These are phyloP conservation scores for Triplophysa rosa DNA, from an alignment of 2,113 vertebrate species.

Conservation along the genomic window DNA sequence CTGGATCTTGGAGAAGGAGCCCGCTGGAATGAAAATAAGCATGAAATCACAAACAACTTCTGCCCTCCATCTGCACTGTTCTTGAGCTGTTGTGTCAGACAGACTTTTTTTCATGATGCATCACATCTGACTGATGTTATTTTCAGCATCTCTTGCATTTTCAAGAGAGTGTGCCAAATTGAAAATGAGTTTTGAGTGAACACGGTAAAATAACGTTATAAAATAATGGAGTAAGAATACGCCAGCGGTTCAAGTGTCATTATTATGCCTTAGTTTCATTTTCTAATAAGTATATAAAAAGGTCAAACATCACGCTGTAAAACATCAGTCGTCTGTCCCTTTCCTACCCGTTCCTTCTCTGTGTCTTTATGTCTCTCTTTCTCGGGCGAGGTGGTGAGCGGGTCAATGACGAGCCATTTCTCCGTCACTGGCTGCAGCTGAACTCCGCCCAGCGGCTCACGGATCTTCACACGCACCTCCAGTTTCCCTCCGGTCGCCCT, in stretches of 20 bases:
- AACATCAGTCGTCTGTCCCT: neutral
- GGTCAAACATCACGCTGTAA: neutral
- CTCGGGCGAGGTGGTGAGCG: conserved; percentile 58
- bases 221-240: no score
- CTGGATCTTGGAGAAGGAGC: conserved; percentile 69
- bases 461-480: conserved; percentile 83
- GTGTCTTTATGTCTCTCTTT: conserved; percentile 45
- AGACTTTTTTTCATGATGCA: no score
- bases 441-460: conserved; percentile 81
- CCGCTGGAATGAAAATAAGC: conserved; percentile 44
- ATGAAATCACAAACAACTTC: neutral
- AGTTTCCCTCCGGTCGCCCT: conserved; percentile 84
- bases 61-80: no score
- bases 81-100: no score
- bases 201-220: no score
- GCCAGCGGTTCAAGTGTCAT: no score
- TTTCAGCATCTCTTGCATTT: no score
- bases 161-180: no score
- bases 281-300: no score
- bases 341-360: neutral
- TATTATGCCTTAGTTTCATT: no score
- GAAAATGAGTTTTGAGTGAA: no score
- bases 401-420: conserved; percentile 85
- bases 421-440: conserved; percentile 83
- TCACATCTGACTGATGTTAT: no score